Evolutionary conservation across 1,140 invertebrate species (phyloP).

Genomic region (Micrasema longulum): DNA sequence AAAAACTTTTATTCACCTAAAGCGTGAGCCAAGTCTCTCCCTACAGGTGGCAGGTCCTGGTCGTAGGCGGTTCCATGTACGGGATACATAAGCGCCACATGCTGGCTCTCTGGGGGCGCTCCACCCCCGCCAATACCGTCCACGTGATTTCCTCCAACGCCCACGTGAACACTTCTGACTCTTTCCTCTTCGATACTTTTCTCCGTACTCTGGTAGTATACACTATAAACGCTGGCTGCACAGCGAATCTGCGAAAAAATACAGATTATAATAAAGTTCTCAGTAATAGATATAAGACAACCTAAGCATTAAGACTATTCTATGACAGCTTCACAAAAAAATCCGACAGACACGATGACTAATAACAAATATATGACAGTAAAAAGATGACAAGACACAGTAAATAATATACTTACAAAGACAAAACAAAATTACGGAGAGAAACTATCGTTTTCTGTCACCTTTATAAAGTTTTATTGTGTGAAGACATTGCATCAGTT

Average conservation of each 20-base stretch:
- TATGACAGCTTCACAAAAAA: too few relatives aligned
- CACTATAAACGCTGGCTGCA: slow-evolving; percentile 72
- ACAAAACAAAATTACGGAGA: too few relatives aligned
- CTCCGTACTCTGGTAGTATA: slow-evolving; percentile 74
- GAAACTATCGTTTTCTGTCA: too few relatives aligned
- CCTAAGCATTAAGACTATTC: too few relatives aligned
- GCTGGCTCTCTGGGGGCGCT: slow-evolving; percentile 48
- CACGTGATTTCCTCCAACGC: slow-evolving; percentile 25
- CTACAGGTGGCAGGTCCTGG: slow-evolving; percentile 46
- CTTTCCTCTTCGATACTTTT: slow-evolving; percentile 70
- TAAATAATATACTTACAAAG: too few relatives aligned
- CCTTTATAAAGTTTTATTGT: too few relatives aligned
- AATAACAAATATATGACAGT: too few relatives aligned
- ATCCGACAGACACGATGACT: too few relatives aligned
- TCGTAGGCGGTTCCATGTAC: slow-evolving; percentile 50
- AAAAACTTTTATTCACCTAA: slow-evolving; percentile 37
- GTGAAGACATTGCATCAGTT: too few relatives aligned
- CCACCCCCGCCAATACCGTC: slow-evolving; percentile 20
- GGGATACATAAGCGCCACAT: slow-evolving; percentile 53
- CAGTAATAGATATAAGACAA: too few relatives aligned
- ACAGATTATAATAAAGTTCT: too few relatives aligned
- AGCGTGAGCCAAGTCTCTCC: slow-evolving; percentile 35
- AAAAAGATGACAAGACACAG: too few relatives aligned
- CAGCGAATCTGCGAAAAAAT: slow-evolving; percentile 68
- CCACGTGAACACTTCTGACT: slow-evolving; percentile 47